phyloP scores from a whole-genome alignment of 2,797 vertebrate species.

The Nyctibius grandis region DNA sequence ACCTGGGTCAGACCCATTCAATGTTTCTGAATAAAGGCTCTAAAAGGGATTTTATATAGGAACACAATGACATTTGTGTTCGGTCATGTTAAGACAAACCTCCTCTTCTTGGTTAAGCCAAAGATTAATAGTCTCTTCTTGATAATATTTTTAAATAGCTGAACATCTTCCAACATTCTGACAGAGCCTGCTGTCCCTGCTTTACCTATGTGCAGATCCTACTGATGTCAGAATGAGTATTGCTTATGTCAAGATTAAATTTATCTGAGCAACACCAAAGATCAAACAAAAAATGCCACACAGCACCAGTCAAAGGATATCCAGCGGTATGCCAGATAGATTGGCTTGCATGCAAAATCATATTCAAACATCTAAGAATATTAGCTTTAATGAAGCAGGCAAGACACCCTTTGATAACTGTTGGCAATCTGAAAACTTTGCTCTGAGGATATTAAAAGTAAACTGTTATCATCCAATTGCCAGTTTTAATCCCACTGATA shows the following conservation, averaged over 20 bases:
- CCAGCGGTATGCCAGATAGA: conserved; percentile 9
- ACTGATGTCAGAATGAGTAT: conserved; percentile 34
- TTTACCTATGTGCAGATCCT: not conserved
- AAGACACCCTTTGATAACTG: conserved; percentile 52
- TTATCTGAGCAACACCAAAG: conserved; percentile 35
- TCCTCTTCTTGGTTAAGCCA: not conserved
- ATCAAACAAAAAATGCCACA: conserved; percentile 52
- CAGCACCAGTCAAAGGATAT: conserved; percentile 53
- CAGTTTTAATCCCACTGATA: conserved; percentile 49
- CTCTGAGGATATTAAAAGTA: conserved; percentile 64
- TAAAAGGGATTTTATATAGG: not conserved
- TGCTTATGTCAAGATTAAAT: conserved; percentile 17
- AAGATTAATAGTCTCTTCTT: not conserved
- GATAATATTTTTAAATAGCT: not conserved
- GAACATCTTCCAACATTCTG: not conserved
- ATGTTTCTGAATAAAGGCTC: not conserved
- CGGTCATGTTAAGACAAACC: not conserved
- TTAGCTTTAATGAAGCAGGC: conserved; percentile 51
- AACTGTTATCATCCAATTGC: conserved; percentile 35
- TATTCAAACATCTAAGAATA: conserved; percentile 38
- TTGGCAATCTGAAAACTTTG: conserved; percentile 62
- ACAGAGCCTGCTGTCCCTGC: not conserved
- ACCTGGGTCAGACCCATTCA: not conserved
- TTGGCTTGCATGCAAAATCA: conserved; percentile 49
- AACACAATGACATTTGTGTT: not conserved